phyloP scores from a whole-genome alignment of 2,797 vertebrate genomes.

The Numenius phaeopus region DNA sequence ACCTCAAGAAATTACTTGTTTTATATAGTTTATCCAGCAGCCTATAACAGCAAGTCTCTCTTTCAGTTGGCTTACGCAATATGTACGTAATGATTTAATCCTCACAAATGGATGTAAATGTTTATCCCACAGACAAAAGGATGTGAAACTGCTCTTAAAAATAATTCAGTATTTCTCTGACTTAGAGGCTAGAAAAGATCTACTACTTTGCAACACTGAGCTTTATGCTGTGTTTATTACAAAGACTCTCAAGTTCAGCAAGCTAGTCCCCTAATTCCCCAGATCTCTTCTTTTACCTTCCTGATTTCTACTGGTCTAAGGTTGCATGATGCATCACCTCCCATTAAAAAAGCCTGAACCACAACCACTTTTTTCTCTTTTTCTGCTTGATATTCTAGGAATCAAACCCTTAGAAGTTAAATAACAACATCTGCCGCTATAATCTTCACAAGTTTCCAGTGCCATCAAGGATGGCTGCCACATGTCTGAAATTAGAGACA shows the following conservation, averaged over 20 bases:
- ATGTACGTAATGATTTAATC: neutral
- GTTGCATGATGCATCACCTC: neutral
- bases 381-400: neutral
- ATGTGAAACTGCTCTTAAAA: neutral
- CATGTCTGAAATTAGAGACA: slow-evolving; percentile 10
- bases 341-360: neutral
- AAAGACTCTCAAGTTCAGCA: neutral
- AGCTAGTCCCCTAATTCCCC: neutral
- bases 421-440: neutral
- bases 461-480: slow-evolving; percentile 24
- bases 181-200: neutral
- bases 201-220: neutral
- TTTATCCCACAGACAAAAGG: neutral
- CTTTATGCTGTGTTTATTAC: neutral
- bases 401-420: neutral
- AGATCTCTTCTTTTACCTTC: neutral
- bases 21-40: neutral
- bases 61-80: neutral
- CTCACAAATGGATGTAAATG: neutral
- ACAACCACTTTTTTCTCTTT: neutral
- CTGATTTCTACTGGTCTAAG: neutral
- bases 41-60: neutral
- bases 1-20: neutral
- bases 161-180: neutral
- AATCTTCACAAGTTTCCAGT: neutral